Evolutionary conservation across 2,888 invertebrate genomes (phyloP).

Genomic region (Hemithea aestivaria): DNA sequence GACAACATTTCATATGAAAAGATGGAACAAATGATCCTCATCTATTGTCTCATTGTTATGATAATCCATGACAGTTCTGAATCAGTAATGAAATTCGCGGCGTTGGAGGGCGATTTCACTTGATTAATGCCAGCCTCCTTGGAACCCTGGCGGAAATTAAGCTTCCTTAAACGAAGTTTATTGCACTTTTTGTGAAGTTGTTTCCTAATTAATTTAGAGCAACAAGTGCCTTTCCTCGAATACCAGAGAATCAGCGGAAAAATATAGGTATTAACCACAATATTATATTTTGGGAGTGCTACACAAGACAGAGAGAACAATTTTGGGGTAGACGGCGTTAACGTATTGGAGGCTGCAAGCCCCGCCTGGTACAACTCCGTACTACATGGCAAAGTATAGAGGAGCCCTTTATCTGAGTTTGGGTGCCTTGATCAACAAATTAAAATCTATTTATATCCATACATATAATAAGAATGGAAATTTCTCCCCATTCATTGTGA

Average conservation of each 20-base stretch:
- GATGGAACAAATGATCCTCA: conserved; percentile 12
- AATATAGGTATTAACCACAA: conserved; percentile 15
- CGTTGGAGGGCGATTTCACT: conserved; percentile 52
- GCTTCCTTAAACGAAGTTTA: conserved; percentile 65
- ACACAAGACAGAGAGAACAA: no score
- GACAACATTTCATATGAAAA: conserved; percentile 9
- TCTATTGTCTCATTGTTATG: conserved; percentile 40
- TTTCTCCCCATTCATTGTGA: no score
- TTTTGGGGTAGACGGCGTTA: no score
- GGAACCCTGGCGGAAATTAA: conserved; percentile 60
- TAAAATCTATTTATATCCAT: no score
- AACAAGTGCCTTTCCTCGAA: conserved; percentile 56
- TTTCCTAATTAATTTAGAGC: conserved; percentile 68
- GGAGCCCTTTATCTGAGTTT: no score
- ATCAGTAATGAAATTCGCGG: conserved; percentile 56
- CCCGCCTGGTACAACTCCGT: no score
- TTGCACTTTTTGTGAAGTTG: conserved; percentile 71
- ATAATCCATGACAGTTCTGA: conserved; percentile 46
- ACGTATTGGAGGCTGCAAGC: no score
- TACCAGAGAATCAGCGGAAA: conserved; percentile 34
- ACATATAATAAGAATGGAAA: no score
- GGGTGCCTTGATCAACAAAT: no score
- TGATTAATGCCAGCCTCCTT: conserved; percentile 63
- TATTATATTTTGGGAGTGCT: conserved; percentile 8
- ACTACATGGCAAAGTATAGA: no score